A percentile compares a stretch with the other conserved stretches of the same genome.
These are phyloP conservation scores for Papilio machaon DNA, from an alignment of 1,140 invertebrate genomes.

Conservation along the genomic window DNA sequence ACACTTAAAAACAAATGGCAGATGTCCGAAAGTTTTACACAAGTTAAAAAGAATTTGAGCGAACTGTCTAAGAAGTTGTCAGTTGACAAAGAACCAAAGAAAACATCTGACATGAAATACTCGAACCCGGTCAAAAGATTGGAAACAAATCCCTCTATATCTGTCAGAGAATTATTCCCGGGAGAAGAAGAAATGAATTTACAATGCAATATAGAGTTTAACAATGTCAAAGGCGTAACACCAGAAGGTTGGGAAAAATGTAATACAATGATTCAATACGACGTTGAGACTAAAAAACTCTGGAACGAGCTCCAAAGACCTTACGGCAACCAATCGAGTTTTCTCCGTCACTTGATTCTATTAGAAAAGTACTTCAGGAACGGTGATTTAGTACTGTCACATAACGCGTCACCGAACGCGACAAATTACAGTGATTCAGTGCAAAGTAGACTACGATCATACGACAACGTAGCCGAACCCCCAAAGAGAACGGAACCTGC, in stretches of 20 bases:
- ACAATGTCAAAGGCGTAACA: conserved; percentile 85
- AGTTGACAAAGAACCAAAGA: conserved; percentile 71
- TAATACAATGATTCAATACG: conserved; percentile 89
- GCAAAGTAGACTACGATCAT: conserved; percentile 89
- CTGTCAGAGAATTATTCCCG: conserved; percentile 89
- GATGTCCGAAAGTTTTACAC: conserved; percentile 77
- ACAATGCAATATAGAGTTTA: conserved; percentile 87
- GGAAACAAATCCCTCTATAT: conserved; percentile 90
- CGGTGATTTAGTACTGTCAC: conserved; percentile 88
- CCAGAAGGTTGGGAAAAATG: conserved; percentile 92
- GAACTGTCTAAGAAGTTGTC: conserved; percentile 75
- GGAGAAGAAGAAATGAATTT: conserved; percentile 91
- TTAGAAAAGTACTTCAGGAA: conserved; percentile 91
- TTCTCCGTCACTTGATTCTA: conserved; percentile 90
- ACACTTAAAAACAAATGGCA: conserved; percentile 80
- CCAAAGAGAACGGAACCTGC: conserved; percentile 53
- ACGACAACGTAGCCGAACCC: conserved; percentile 83
- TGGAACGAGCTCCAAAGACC: conserved; percentile 92
- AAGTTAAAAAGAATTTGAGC: conserved; percentile 79
- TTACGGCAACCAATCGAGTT: conserved; percentile 92
- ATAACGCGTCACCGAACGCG: conserved; percentile 88
- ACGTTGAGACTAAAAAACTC: conserved; percentile 89
- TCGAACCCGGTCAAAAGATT: conserved; percentile 81
- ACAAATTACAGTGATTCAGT: conserved; percentile 90
- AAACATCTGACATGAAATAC: conserved; percentile 65